A percentile compares a stretch with the other conserved stretches of the same genome.
These are phyloP conservation scores for Hirtodrosophila duncani DNA, from an alignment of 2,888 invertebrate genomes.

Conservation along the genomic window DNA sequence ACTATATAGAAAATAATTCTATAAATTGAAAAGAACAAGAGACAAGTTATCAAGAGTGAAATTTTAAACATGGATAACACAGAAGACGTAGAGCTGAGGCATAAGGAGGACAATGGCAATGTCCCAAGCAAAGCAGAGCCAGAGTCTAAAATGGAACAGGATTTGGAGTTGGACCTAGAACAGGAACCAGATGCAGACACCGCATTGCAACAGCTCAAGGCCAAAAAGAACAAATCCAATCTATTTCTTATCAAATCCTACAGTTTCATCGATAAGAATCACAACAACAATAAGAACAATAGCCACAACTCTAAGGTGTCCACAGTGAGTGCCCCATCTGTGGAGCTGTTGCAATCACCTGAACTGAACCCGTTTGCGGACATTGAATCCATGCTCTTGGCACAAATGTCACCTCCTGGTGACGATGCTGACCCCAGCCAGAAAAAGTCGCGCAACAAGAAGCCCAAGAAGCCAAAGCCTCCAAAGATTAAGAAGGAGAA, in stretches of 20 bases:
- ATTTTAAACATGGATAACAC: constrained; percentile 1
- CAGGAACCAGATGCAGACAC: constrained; percentile 11
- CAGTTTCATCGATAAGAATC: constrained; percentile 56
- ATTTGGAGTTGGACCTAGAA: constrained; percentile 15
- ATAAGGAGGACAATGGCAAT: background rate
- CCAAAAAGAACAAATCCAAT: constrained; percentile 66
- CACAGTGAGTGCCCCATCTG: background rate
- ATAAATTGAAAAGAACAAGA: no score
- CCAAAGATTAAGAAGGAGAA: constrained; percentile 3
- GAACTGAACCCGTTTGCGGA: constrained; percentile 35
- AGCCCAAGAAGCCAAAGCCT: constrained; percentile 11
- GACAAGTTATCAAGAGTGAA: no score
- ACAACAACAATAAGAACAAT: constrained; percentile 8
- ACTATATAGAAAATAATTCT: no score
- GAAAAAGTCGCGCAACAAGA: constrained; percentile 19
- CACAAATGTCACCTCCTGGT: constrained; percentile 7
- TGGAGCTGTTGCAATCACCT: constrained; percentile 22
- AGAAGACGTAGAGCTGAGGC: no score
- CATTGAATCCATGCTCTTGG: constrained; percentile 29
- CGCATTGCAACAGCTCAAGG: constrained; percentile 51
- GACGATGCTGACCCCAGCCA: constrained; percentile 2
- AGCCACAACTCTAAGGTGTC: constrained; percentile 21
- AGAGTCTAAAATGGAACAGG: background rate
- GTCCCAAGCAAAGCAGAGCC: background rate
- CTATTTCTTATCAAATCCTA: constrained; percentile 63